Evolutionary conservation across 2,888 invertebrate genomes (phyloP), one percentile per base, ranked within the genome.

Genomic region (Coenonympha glycerion): DNA sequence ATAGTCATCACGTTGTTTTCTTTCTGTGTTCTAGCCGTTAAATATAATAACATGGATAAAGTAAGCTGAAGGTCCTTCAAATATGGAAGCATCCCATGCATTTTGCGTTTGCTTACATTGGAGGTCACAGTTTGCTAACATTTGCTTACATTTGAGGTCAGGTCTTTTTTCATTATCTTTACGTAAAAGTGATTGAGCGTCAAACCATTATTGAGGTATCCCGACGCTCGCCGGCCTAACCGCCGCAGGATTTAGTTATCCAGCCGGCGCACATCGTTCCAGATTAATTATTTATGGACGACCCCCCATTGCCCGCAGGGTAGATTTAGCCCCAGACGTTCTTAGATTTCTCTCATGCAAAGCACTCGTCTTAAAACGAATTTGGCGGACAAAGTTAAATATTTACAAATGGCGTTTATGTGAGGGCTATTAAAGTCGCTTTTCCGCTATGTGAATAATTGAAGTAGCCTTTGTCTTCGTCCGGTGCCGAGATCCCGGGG

Each of bases 271-370:
- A 80, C 80, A 82, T 79, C 76, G 78, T 59, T 66, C 66, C 71
- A 84, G 85, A 86, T 87, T 84, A 86, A 86, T 86, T 86, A 87
- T 87, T 86, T 86, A 87, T 79, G 79, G 75, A 68, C 71, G 64
- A 65, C 69, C 74, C 79, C 71, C 73, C 57, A 64, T 68, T 71
- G 72, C 68, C 76, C 71, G 68, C 62, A 65, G 79, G 80, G 76
- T 68, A 77, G 82, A 71, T 78, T 85, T 81, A 83, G 77, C 78
- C 74, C 81, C 82, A 86, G 86, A 85, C 85, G 75, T 69, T 76
- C 75, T 68, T 66, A 73, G 76, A 78, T 77, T 80, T 73, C 82
- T 80, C 79, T 75, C 80, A 83, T 81, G 83, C 81, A 82, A 84
- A 84, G 82, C 80, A 82, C 79, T 79, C 75, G 79, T 82, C 85